Evolutionary conservation across 2,113 vertebrate genomes (phyloP).

Genomic region (Pitta sordida): DNA sequence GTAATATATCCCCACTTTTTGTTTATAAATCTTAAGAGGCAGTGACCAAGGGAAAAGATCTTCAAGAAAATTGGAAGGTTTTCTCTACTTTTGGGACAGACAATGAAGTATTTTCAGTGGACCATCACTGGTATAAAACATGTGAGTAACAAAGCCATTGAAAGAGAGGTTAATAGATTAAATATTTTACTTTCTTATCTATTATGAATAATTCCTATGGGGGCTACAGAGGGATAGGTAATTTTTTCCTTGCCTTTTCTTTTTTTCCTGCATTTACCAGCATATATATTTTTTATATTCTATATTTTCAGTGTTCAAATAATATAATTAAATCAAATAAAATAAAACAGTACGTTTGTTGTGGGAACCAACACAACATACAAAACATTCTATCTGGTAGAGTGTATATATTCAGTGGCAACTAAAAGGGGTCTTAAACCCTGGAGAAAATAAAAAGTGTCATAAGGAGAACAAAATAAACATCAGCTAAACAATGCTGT

Average conservation of each 20-base stretch:
- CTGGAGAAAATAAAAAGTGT: background rate
- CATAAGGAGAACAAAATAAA: background rate
- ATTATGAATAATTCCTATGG: background rate
- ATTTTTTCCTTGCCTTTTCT: background rate
- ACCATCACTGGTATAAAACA: background rate
- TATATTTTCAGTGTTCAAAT: background rate
- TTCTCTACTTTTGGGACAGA: background rate
- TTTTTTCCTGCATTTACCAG: background rate
- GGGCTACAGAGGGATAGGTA: rapidly evolving
- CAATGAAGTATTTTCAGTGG: background rate
- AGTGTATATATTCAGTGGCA: background rate
- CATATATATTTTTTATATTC: background rate
- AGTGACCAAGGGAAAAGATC: background rate
- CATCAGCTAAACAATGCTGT: background rate
- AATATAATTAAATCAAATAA: background rate
- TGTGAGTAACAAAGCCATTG: background rate
- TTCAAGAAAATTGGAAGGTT: background rate
- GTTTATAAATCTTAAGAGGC: background rate
- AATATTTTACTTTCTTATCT: background rate
- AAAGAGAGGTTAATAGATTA: background rate
- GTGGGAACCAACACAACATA: background rate
- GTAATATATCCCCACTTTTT: background rate
- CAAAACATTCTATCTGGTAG: background rate
- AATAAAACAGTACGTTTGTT: background rate
- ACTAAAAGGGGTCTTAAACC: background rate